phyloP scores from a whole-genome alignment of 37 sponge, comb jelly and placozoan species.

The Ephydatia muelleri region DNA sequence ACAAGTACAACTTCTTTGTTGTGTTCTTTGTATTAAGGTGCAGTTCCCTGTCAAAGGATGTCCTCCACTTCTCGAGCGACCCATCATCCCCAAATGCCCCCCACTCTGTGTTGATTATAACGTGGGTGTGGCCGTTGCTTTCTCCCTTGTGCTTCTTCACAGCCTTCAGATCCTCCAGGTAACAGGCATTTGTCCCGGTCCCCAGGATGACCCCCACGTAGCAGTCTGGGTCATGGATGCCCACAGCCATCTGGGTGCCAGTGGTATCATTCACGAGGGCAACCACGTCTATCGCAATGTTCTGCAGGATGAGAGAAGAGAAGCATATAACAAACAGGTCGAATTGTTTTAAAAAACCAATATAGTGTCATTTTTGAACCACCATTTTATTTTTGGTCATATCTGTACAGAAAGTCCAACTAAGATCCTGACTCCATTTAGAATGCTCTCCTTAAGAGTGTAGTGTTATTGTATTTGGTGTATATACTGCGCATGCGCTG shows the following conservation, averaged over 20 bases:
- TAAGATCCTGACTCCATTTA: background rate
- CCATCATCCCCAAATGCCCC: constrained; percentile 98
- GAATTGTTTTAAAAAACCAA: background rate
- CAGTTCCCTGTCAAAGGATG: constrained; percentile 76
- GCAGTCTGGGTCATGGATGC: constrained; percentile 75
- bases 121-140: constrained; percentile 45
- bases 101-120: constrained; percentile 98
- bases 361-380: too few relatives aligned
- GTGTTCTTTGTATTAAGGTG: constrained; percentile 57
- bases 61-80: constrained; percentile 66
- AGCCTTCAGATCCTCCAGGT: constrained; percentile 79
- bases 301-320: constrained; percentile 20
- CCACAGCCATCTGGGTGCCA: constrained; percentile 94
- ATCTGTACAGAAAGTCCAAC: too few relatives aligned
- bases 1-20: constrained; percentile 64
- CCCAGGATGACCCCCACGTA: constrained; percentile 96
- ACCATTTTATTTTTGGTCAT: too few relatives aligned
- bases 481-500: too few relatives aligned
- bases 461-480: too few relatives aligned
- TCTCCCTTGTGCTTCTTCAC: constrained; percentile 71
- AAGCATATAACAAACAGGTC: background rate
- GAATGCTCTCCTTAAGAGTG: too few relatives aligned
- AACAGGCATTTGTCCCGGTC: constrained; percentile 98
- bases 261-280: constrained; percentile 97
- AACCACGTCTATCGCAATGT: constrained; percentile 76